A percentile compares a stretch with the other conserved stretches of the same genome.
These are phyloP conservation scores for Poecilia wingei DNA, from an alignment of 2,797 vertebrate species.

Conservation along the genomic window DNA sequence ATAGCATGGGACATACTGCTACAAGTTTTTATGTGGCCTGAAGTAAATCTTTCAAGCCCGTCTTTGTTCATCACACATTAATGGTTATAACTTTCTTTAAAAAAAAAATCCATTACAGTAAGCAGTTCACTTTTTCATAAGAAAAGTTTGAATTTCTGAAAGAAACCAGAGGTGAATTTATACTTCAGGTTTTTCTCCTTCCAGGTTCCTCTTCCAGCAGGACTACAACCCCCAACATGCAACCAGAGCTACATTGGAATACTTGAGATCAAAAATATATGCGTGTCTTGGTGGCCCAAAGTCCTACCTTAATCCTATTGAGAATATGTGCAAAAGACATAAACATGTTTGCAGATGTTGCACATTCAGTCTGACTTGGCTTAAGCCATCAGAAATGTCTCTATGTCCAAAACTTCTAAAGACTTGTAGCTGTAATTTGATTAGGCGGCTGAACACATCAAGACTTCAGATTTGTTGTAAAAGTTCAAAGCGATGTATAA, in stretches of 20 bases:
- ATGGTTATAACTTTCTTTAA: conserved; percentile 5
- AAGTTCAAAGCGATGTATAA: too few species aligned
- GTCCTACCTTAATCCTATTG: too few species aligned
- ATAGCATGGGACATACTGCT: conserved; percentile 21
- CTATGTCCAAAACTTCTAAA: too few species aligned
- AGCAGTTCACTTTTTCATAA: conserved; percentile 4
- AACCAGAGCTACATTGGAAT: background rate
- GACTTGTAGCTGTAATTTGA: too few species aligned
- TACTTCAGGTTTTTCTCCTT: background rate
- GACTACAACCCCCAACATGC: background rate
- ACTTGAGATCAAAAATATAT: background rate
- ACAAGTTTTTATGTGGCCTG: conserved; percentile 17
- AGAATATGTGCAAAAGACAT: too few species aligned
- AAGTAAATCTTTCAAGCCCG: conserved; percentile 19
- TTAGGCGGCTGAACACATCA: too few species aligned
- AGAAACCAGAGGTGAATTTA: conserved; percentile 15
- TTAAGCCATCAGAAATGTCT: too few species aligned
- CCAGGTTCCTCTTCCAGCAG: background rate
- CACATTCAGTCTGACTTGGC: too few species aligned
- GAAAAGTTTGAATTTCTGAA: background rate
- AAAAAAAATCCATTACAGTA: background rate
- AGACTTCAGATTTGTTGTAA: too few species aligned
- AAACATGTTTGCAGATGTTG: too few species aligned
- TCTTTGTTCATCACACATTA: conserved; percentile 27
- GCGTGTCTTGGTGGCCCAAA: background rate